A percentile compares a stretch with the other conserved stretches of the same genome.
These are phyloP conservation scores for Noctilio leporinus DNA, from an alignment of 2,113 vertebrate genomes.

Conservation along the genomic window DNA sequence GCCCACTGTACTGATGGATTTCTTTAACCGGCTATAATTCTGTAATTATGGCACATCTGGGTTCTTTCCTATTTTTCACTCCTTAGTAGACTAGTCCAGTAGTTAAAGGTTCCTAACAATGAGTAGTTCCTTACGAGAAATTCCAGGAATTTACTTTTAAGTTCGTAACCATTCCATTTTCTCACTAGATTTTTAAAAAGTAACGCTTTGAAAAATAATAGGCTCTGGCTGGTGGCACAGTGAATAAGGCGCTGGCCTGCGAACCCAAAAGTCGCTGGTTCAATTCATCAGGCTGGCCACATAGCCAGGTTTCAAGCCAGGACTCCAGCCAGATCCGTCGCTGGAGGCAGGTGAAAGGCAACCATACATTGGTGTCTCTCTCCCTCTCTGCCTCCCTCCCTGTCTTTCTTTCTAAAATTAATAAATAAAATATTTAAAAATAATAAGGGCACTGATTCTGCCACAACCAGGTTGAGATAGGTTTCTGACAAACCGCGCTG, in stretches of 20 bases:
- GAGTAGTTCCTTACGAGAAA: background rate
- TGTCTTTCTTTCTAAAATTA: no score
- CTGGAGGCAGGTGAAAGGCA: no score
- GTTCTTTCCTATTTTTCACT: background rate
- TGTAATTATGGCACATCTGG: background rate
- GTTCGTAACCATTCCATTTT: background rate
- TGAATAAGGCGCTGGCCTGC: no score
- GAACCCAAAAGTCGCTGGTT: no score
- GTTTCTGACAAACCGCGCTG: background rate
- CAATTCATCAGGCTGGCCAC: no score
- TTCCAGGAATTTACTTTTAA: conserved; percentile 8
- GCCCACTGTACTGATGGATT: background rate
- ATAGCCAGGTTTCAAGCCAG: no score
- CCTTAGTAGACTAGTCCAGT: background rate
- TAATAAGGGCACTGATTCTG: background rate
- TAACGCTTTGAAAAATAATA: background rate
- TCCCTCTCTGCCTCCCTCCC: no score
- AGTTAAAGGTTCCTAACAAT: background rate
- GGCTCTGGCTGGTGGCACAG: no score
- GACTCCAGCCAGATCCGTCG: no score
- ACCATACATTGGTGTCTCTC: no score
- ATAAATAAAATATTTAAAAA: no score
- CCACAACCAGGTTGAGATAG: background rate
- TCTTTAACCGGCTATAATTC: background rate
- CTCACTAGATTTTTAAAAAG: background rate